Evolutionary conservation across 2,888 invertebrate genomes (phyloP), one percentile per base, ranked within the genome.

Genomic region (Lordiphosa andalusiaca): DNA sequence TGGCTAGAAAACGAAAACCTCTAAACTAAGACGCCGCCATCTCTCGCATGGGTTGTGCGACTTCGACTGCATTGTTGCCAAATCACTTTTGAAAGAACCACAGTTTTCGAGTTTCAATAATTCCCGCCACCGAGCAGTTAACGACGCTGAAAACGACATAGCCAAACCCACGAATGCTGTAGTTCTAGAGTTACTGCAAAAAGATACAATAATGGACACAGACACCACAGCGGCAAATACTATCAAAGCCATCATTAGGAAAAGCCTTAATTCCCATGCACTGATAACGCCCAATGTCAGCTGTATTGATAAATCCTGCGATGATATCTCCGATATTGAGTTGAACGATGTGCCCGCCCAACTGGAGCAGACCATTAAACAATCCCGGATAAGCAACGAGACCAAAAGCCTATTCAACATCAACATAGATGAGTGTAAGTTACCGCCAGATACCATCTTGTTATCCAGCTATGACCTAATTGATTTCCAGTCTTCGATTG

Each of bases 331-430:
- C 2, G 66, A 57, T 5, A 46, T 63, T 9, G 58, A 63, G 16
- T 9, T 58, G 1, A 30, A 57, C 16, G 57, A 57, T 7, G 46
- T 63, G 12, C 35, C 58, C n/a, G 66, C 66, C 10, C 41, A 38
- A 10, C 44, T 65, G 16, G 65, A 65, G n/a, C 39, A 44, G 7
- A 67, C 60, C 0, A 3, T 60, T 2, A 50, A 53, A 12, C 36
- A 19, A 3, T 51, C 54, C 1, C 47, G 30, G 30, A 10, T 9
- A 10, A 30, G 30, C 6, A 70, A 62, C 41, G 44, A 46, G 0
- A 72, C 71, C 3, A 70, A 64, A 48, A 78, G 73, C 25, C 60
- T 86, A 4, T 86, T 85, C 19, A 74, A 84, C 30, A 62, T 84
- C 35, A 69, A 76, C 37, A 41, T 76, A 12, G 60, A 58, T 3